Evolutionary conservation across 1,140 invertebrate species (phyloP), one percentile per base, ranked within the genome.

Genomic region (Oreohelix idahoensis): DNA sequence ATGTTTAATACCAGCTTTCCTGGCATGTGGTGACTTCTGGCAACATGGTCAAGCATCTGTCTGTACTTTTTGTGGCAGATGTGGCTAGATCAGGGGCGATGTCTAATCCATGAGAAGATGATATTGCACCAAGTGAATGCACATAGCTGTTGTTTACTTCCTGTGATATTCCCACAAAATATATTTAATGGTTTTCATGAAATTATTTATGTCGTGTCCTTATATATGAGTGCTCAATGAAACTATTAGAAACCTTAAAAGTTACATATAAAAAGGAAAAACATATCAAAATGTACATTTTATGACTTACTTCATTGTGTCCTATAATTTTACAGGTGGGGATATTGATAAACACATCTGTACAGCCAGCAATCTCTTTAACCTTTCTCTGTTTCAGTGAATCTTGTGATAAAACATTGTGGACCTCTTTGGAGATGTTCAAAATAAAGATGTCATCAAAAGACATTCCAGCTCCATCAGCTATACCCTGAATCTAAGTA

Each of bases 381-480:
- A 23, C 45, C 32, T 49, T 51, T 66, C 17, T 29, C 5, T 35
- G 29, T 42, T 42, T 39, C 10, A 45, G 11, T 51, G 74, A 49
- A 35, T 49, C 49, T 76, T 76, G 20, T 5, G 45, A 39, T 51
- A 76, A 53, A 35, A 76, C 45, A 51, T 76, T 76, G 20, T 76
- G 74, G 32, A 76, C 74, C 29, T 76, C 74, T 23, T 76, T 76
- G 1, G 74, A 76, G 26, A 53, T 49, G 74, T 51, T 76, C 42
- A 76, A 45, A 20, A 29, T 76, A 32, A 76, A 76, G 26, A 76
- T 35, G n/a, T 76, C n/a, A 51, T 76, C 74, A 76, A 76, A 76
- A 35, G 39, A 23, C 42, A 76, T n/a, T 13, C 45, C 29, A 32
- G 74, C 74, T n/a, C 74, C 74, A 76, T 76, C 74, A 45, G 74